Evolutionary conservation across 1,140 invertebrate genomes (phyloP), one percentile per base, ranked within the genome.

Genomic region (Apis cerana): DNA sequence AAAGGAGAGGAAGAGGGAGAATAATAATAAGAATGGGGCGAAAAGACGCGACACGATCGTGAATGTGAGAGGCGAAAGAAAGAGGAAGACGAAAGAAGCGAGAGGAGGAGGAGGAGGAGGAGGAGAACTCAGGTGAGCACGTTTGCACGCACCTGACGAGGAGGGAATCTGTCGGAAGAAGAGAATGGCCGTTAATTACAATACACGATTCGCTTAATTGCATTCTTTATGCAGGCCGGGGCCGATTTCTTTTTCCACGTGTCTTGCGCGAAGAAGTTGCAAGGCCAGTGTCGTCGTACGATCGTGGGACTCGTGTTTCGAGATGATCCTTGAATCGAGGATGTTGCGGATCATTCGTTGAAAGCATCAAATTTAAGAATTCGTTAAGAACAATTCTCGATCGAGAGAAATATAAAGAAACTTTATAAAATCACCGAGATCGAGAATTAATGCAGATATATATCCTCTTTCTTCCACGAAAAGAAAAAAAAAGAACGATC

Each of bases 161-260:
- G 75, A 87, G 78, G 72, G 85, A 87, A 84, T 85, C 86, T 58
- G 75, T 64, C 81, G 79, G 81, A 86, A 89, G 87, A 85, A 88
- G 83, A 88, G 87, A 85, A 85, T 87, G 85, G 80, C 85, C 88
- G 85, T 89, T 90, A 90, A 91, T 91, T 90, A 90, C 87, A 89
- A 86, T 87, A 86, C 85, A 85, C 85, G 89, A 91, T 91, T 90
- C 88, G 85, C 88, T 91, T 91, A 91, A 91, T 91, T 91, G 84
- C 90, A 89, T 89, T 91, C 87, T 91, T 91, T 91, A 91, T 91
- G 90, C 89, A 86, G 84, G 75, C 84, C 80, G 61, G 69, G 69
- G 76, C 68, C 79, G 82, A 88, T 89, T 88, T 90, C 89, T 90
- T 90, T 89, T 82, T 79, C 84, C 75, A 68, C 52, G 78, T 68